Conservation (phyloP, 2,888 invertebrate genomes). For the Metalampra italica region DNA sequence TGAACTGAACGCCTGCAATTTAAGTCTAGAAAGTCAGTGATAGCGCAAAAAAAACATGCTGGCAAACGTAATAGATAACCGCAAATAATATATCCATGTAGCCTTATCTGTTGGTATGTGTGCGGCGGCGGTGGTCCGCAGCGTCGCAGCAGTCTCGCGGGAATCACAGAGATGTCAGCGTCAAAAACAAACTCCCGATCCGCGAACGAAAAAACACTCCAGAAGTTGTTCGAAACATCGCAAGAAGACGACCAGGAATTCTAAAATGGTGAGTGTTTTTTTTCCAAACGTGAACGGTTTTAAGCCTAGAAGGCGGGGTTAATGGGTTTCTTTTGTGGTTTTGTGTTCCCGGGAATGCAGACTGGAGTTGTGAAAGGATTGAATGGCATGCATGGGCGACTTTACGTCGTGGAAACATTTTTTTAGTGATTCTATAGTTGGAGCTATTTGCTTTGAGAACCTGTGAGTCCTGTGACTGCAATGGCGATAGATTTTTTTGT, state of each 20-base stretch:
- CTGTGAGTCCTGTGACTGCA: too few species aligned
- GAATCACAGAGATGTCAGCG: conserved; percentile 41
- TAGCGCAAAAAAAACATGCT: background rate
- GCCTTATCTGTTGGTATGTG: conserved; percentile 34
- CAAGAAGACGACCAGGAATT: conserved; percentile 18
- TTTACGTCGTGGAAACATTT: too few species aligned
- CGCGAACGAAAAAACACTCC: conserved; percentile 30
- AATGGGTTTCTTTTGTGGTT: conserved; percentile 13
- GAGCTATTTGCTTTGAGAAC: too few species aligned
- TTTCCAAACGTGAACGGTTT: conserved; percentile 10
- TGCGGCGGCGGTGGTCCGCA: conserved; percentile 41
- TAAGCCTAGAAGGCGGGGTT: conserved; percentile 5
- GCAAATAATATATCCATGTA: conserved; percentile 1
- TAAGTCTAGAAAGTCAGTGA: background rate
- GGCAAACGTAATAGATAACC: background rate
- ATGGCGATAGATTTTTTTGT: too few species aligned
- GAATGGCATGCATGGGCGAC: too few species aligned
- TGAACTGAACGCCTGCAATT: background rate
- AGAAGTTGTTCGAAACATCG: conserved; percentile 23
- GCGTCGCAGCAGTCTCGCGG: conserved; percentile 40
- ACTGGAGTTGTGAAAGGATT: background rate
- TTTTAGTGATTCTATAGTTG: too few species aligned
- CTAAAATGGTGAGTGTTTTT: conserved; percentile 47
- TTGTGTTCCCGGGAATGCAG: conserved; percentile 11
- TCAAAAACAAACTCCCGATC: conserved; percentile 19